Conservation (phyloP, 2,888 invertebrate species). For the Carcina quercana region DNA sequence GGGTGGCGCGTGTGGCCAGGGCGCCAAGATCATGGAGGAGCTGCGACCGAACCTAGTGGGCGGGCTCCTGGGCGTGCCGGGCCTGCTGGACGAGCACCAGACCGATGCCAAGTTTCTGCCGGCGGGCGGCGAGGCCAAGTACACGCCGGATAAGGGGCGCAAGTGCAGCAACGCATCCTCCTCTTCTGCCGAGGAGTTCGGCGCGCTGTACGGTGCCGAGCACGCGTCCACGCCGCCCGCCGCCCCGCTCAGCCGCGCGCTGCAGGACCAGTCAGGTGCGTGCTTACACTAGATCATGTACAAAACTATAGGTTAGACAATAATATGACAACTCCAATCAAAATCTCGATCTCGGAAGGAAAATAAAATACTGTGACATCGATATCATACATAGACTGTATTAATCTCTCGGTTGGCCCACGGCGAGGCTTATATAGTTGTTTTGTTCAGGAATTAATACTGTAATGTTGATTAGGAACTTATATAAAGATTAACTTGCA, state of each 20-base stretch:
- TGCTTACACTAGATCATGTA: no score
- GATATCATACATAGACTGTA: no score
- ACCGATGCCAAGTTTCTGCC: conserved; percentile 72
- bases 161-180: conserved; percentile 86
- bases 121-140: conserved; percentile 69
- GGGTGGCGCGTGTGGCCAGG: conserved; percentile 80
- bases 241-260: conserved; percentile 63
- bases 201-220: conserved; percentile 81
- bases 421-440: no score
- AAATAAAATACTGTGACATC: no score
- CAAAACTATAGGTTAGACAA: no score
- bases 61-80: conserved; percentile 85
- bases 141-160: conserved; percentile 72
- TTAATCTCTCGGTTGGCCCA: no score
- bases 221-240: conserved; percentile 83
- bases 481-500: no score
- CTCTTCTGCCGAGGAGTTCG: conserved; percentile 90
- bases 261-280: conserved; percentile 76
- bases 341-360: no score
- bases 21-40: conserved; percentile 89
- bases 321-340: no score
- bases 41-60: conserved; percentile 87
- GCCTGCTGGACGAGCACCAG: conserved; percentile 86
- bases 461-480: no score
- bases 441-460: no score